Conservation (phyloP, 2,797 vertebrate species). For the Sebastes dallii region DNA sequence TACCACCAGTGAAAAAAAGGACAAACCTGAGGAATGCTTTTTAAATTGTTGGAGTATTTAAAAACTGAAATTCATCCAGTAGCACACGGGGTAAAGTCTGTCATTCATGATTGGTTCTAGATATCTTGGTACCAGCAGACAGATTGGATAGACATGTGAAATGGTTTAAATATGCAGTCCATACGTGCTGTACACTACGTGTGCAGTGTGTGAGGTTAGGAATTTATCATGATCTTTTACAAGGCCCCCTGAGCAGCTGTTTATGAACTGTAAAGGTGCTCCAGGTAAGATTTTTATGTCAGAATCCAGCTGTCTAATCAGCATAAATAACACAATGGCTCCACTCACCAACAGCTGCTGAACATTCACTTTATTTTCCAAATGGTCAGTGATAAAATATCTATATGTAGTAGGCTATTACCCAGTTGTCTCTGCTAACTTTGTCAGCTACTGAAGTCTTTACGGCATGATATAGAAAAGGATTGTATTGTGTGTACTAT, state of each 20-base stretch:
- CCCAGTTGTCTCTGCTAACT: not conserved
- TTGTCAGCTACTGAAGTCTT: not conserved
- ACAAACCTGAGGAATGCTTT: not conserved
- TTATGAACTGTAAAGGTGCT: slow-evolving; percentile 20
- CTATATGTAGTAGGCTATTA: not conserved
- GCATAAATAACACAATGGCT: not conserved
- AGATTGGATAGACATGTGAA: not conserved
- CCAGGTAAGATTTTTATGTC: slow-evolving; percentile 6
- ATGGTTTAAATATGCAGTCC: not conserved
- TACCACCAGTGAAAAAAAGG: not conserved
- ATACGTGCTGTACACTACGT: not conserved
- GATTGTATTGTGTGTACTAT: too few relatives aligned
- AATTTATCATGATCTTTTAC: slow-evolving; percentile 43
- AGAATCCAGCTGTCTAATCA: slow-evolving; percentile 25
- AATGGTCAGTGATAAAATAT: not conserved
- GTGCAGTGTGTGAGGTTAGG: slow-evolving; percentile 8
- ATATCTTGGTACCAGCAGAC: too few relatives aligned
- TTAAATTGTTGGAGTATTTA: not conserved
- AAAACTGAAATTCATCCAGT: not conserved
- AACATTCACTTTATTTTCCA: not conserved
- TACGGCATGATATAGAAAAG: not conserved
- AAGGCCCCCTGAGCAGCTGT: slow-evolving; percentile 27
- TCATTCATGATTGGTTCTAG: too few relatives aligned
- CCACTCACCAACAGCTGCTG: not conserved
- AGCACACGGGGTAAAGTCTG: not conserved